Conservation (phyloP, 1,140 invertebrate species). For the Drosophila trapezifrons region DNA sequence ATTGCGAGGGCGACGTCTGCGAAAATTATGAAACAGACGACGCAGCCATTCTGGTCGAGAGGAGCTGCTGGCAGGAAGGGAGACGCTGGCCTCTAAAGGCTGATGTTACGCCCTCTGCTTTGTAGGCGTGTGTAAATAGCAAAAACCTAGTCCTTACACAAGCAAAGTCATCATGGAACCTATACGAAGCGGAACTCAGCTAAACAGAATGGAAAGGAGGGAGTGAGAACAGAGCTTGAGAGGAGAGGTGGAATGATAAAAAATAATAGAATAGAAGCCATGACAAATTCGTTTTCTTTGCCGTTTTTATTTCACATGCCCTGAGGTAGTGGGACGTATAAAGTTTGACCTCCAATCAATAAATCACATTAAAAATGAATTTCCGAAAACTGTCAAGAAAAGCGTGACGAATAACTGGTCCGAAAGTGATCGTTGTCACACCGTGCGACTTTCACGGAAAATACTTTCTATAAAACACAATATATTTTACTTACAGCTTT, state of each 20-base stretch:
- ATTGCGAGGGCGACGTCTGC: slow-evolving; percentile 47
- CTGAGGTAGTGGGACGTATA: slow-evolving; percentile 20
- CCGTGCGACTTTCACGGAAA: too few species aligned
- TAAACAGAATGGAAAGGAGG: slow-evolving; percentile 4
- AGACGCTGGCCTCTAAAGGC: slow-evolving; percentile 11
- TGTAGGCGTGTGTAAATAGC: slow-evolving; percentile 53
- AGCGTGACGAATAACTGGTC: slow-evolving; percentile 15
- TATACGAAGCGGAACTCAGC: slow-evolving; percentile 11
- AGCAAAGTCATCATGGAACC: slow-evolving; percentile 47
- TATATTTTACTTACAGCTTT: too few species aligned
- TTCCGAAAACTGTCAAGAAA: slow-evolving; percentile 13
- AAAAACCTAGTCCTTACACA: slow-evolving; percentile 44
- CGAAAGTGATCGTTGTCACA: slow-evolving; percentile 11
- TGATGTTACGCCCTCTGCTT: slow-evolving; percentile 3
- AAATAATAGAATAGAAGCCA: slow-evolving; percentile 33
- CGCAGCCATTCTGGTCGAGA: slow-evolving; percentile 29
- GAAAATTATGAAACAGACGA: slow-evolving; percentile 73
- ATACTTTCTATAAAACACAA: too few species aligned
- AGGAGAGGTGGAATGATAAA: slow-evolving; percentile 4
- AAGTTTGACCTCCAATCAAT: slow-evolving; percentile 40
- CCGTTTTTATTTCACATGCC: slow-evolving; percentile 13
- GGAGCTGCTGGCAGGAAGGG: slow-evolving; percentile 5
- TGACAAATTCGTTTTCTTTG: slow-evolving; percentile 48
- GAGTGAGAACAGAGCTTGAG: neutral
- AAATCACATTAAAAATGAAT: slow-evolving; percentile 46